Evolutionary conservation across 2,797 vertebrate genomes (phyloP).

Genomic region (Sebastolobus altivelis): DNA sequence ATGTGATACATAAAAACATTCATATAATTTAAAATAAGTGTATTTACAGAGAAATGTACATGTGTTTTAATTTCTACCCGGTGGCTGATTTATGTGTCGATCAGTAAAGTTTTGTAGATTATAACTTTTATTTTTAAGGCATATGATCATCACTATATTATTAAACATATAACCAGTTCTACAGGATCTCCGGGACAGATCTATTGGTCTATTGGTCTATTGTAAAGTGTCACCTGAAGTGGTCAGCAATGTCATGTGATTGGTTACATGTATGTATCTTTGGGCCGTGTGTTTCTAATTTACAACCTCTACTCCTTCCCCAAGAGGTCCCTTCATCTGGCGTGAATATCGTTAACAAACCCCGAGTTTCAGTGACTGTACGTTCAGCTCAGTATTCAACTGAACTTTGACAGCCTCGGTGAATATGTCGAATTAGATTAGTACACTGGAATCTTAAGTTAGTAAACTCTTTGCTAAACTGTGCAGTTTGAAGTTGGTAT

Average conservation of each 20-base stretch:
- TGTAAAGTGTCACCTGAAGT: background rate
- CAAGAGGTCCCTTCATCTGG: background rate
- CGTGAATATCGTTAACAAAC: constrained; percentile 7
- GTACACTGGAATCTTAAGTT: background rate
- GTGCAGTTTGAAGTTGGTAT: constrained; percentile 27
- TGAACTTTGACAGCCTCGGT: background rate
- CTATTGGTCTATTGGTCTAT: too few relatives aligned
- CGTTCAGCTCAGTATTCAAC: background rate
- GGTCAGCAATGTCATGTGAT: background rate
- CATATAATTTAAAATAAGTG: background rate
- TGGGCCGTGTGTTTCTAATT: constrained; percentile 10
- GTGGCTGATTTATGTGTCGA: background rate
- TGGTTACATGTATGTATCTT: constrained; percentile 2
- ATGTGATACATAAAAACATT: background rate
- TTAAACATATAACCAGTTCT: background rate
- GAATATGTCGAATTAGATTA: background rate
- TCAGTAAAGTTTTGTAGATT: background rate
- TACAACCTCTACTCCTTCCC: background rate
- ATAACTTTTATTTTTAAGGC: background rate
- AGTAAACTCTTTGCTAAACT: background rate
- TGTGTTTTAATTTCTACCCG: background rate
- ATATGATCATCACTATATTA: background rate
- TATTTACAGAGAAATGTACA: background rate
- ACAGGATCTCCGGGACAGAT: background rate
- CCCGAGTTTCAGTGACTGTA: background rate